These are phyloP conservation scores for Mya arenaria DNA, from an alignment of 1,140 invertebrate genomes.

Conservation along the genomic window DNA sequence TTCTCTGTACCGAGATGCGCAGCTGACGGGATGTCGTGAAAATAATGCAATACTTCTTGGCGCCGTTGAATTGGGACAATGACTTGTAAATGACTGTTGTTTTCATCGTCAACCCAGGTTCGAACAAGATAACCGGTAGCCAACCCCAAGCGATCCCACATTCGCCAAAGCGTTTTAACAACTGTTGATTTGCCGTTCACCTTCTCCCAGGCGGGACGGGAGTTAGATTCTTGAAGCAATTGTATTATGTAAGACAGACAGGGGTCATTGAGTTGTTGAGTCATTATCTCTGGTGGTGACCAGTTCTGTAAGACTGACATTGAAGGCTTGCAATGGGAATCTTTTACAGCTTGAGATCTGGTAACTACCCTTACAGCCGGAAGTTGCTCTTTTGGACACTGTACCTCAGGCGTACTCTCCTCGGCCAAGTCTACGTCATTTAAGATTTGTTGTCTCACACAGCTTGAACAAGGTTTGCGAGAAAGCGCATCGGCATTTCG, in stretches of 20 bases:
- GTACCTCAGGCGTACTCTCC: too few relatives aligned
- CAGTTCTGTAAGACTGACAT: too few relatives aligned
- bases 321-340: too few relatives aligned
- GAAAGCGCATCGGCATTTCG: slow-evolving; percentile 33
- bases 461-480: slow-evolving; percentile 11
- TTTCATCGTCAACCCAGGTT: background rate
- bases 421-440: too few relatives aligned
- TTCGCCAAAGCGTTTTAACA: background rate
- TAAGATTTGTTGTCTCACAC: background rate
- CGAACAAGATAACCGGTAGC: background rate
- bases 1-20: slow-evolving; percentile 5
- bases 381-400: too few relatives aligned
- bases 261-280: background rate
- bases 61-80: background rate
- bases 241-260: background rate
- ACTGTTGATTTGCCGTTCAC: background rate
- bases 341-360: too few relatives aligned
- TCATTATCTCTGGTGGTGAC: background rate
- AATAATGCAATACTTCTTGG: background rate
- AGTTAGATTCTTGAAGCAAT: background rate
- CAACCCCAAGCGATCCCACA: background rate
- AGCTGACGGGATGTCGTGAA: slow-evolving; percentile 15
- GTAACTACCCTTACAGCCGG: too few relatives aligned
- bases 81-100: background rate
- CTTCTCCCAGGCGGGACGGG: background rate